Evolutionary conservation across 2,888 invertebrate species (phyloP).

Genomic region (Anarsia innoxiella): DNA sequence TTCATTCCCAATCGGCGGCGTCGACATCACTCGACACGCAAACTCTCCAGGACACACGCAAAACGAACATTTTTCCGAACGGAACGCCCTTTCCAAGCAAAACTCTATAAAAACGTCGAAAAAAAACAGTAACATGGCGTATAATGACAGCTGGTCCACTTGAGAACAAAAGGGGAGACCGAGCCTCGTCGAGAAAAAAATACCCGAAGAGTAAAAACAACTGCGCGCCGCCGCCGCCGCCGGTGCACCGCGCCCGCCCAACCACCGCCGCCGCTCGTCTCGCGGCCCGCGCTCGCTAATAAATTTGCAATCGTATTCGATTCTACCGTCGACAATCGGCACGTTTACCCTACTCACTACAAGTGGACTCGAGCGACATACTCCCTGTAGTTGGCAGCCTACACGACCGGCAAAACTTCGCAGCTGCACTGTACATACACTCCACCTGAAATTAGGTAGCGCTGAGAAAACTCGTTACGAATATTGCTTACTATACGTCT

Average conservation of each 20-base stretch:
- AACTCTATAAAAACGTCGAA: conserved; percentile 74
- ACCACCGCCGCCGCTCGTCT: conserved; percentile 35
- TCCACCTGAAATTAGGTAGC: conserved; percentile 67
- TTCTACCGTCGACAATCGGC: conserved; percentile 42
- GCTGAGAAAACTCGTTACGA: conserved; percentile 72
- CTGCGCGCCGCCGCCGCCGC: conserved; percentile 41
- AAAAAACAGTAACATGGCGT: conserved; percentile 76
- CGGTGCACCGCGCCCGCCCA: conserved; percentile 34
- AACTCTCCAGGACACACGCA: conserved; percentile 69
- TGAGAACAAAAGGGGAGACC: conserved; percentile 75
- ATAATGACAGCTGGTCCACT: conserved; percentile 77
- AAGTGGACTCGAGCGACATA: conserved; percentile 39
- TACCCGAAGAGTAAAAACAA: conserved; percentile 71
- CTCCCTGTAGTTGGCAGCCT: conserved; percentile 29
- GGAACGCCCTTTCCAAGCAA: conserved; percentile 69
- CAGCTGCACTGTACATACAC: too few species aligned
- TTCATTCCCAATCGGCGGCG: conserved; percentile 62
- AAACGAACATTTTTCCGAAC: conserved; percentile 74
- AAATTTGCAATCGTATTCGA: conserved; percentile 72
- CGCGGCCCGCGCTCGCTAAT: conserved; percentile 59
- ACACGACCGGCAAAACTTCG: too few species aligned
- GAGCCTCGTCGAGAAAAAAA: conserved; percentile 72
- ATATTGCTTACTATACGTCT: conserved; percentile 66
- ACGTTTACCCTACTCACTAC: conserved; percentile 35
- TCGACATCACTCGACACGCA: conserved; percentile 67